These are phyloP conservation scores for Todiramphus saurophagus DNA, from an alignment of 2,113 vertebrate genomes.

Conservation along the genomic window DNA sequence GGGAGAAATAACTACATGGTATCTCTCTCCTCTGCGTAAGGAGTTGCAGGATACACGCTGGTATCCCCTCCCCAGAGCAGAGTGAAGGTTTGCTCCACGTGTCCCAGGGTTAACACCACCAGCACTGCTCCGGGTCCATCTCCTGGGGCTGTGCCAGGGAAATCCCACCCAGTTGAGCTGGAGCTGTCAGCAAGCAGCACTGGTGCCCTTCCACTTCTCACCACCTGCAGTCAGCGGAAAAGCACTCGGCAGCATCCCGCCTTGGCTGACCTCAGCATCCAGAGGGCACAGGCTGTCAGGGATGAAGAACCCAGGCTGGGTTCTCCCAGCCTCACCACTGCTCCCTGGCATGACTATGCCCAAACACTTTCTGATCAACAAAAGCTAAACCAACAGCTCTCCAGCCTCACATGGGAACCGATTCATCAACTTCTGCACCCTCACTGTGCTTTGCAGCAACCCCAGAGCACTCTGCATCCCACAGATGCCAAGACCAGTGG, in stretches of 20 bases:
- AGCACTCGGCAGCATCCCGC: background rate
- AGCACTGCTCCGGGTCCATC: background rate
- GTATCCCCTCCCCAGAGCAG: background rate
- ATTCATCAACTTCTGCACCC: background rate
- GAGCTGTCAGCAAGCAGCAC: background rate
- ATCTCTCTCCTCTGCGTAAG: background rate
- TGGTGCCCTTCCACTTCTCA: background rate
- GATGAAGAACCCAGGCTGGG: background rate
- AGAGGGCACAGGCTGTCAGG: background rate
- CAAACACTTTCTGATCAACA: background rate
- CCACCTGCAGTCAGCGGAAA: background rate
- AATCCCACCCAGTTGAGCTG: background rate
- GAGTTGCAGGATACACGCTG: background rate
- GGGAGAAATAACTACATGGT: background rate
- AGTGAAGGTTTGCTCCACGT: background rate
- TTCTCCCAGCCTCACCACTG: background rate
- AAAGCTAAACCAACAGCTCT: background rate
- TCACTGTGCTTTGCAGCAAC: background rate
- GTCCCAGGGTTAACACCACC: background rate
- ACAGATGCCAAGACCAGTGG: background rate
- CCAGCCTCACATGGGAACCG: background rate
- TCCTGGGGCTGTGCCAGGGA: background rate
- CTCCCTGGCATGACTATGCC: background rate
- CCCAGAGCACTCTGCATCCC: background rate
- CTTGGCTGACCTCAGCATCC: background rate